A percentile compares a stretch with the other conserved stretches of the same genome.
Evolutionary conservation across 2,888 invertebrate species (phyloP).

Genomic region (Melinaea menophilus): DNA sequence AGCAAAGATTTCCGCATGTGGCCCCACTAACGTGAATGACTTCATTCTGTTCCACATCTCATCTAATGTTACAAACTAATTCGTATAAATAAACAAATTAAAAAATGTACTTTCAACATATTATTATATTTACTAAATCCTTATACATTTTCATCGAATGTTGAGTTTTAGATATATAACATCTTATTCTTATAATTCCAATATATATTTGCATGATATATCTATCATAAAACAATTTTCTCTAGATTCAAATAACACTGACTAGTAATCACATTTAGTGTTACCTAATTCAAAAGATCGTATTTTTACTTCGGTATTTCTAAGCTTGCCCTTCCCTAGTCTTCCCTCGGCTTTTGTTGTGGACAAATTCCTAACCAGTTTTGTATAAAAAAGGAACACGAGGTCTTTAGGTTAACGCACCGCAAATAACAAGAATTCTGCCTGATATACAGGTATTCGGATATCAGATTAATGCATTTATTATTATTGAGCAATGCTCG

Average conservation of each 20-base stretch:
- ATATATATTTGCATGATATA: too few species aligned
- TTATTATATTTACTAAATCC: neutral
- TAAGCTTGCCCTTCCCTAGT: constrained; percentile 40
- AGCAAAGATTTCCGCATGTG: constrained; percentile 60
- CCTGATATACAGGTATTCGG: constrained; percentile 8
- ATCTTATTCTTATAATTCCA: too few species aligned
- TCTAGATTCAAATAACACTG: too few species aligned
- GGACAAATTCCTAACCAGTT: constrained; percentile 25
- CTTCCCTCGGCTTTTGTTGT: constrained; percentile 42
- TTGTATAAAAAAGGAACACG: constrained; percentile 18
- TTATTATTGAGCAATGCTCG: neutral
- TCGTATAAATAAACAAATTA: neutral
- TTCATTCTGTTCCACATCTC: constrained; percentile 8
- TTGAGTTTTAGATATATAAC: too few species aligned
- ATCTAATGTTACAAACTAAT: constrained; percentile 1
- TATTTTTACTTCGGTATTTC: constrained; percentile 6
- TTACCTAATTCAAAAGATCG: neutral
- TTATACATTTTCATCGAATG: too few species aligned
- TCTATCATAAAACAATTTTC: too few species aligned
- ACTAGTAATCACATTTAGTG: neutral
- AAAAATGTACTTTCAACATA: neutral
- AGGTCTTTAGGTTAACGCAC: constrained; percentile 22
- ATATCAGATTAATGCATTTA: constrained; percentile 1
- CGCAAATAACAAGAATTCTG: constrained; percentile 13
- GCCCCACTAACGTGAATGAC: constrained; percentile 44